Base-by-base conservation (phyloP, 2,113 vertebrate species). In the Trochalopteron elliotii region DNA sequence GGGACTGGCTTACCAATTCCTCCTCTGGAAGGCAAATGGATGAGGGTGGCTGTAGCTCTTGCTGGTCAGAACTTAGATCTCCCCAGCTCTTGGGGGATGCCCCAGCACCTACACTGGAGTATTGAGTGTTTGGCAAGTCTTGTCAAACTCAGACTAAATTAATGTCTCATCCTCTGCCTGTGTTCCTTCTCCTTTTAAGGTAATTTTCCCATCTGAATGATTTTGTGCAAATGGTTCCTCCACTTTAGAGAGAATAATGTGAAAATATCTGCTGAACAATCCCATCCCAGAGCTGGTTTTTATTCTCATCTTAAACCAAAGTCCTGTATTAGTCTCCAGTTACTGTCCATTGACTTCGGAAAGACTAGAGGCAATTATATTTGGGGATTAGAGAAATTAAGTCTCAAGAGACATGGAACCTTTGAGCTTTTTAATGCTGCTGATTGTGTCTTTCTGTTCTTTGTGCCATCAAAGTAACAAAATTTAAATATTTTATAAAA, bases 351-450 rank as follows among this genome's bases (percentile, higher is more conserved):
- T 65, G 91, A 2, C 39, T 65, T 65, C 64, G 40, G 35, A 87
- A 89, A 83, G 55, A 56, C 25, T 71, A 63, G 44, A 93, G 86
- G 20, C 33, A 70, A 86, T 71, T 87, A 8, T 70, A 56, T 59
- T 18, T 64, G 39, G 12, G 8, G 40, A 86, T 78, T 83, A 92
- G 50, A 74, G 5, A 90, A 94, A 88, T 64, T 63, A 80, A 69
- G 4, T 49, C 53, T 86, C 76, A 45, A 61, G 60, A 90, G 23
- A 31, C 37, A 57, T 8, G 9, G 68, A 53, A 35, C 15, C 50
- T 85, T 83, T 85, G 70, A 83, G n/a, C 42, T 93, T 69, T 80
- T 88, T 74, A 63, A 63, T 83, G 27, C 25, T 63, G 35, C 50
- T 82, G 70, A 71, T 37, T 63, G 55, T 2, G 0, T 55, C 63